These are phyloP conservation scores for Periophthalmus modestus DNA, from an alignment of 2,113 vertebrate species.

Conservation along the genomic window DNA sequence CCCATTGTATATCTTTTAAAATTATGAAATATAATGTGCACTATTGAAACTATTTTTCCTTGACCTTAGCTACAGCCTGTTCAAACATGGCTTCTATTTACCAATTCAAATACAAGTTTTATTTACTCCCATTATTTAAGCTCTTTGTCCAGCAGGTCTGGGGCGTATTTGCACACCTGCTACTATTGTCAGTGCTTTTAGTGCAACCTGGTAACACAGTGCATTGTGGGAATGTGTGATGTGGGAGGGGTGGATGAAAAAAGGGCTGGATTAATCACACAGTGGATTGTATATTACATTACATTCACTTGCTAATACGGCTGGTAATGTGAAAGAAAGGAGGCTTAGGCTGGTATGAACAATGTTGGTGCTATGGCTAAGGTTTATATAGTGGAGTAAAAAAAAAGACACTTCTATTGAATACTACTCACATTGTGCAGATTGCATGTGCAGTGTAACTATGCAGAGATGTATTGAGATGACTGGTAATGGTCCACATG, in stretches of 20 bases:
- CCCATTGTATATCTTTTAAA: neutral
- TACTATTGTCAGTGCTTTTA: slow-evolving; percentile 73
- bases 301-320: slow-evolving; percentile 47
- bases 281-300: slow-evolving; percentile 45
- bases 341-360: slow-evolving; percentile 26
- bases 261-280: slow-evolving; percentile 61
- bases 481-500: neutral
- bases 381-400: slow-evolving; percentile 10
- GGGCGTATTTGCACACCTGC: slow-evolving; percentile 82
- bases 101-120: slow-evolving; percentile 72
- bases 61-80: slow-evolving; percentile 18
- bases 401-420: neutral
- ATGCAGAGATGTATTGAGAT: neutral
- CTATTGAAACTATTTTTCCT: slow-evolving; percentile 12
- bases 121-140: slow-evolving; percentile 71
- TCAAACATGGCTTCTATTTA: slow-evolving; percentile 54
- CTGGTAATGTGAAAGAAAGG: slow-evolving; percentile 53
- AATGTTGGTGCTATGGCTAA: slow-evolving; percentile 22
- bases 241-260: slow-evolving; percentile 27
- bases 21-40: neutral
- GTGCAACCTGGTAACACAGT: slow-evolving; percentile 68
- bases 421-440: neutral
- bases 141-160: slow-evolving; percentile 64
- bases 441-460: neutral
- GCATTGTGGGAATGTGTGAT: slow-evolving; percentile 73